Percentiles rank a stretch among this genome's conserved stretches.
Evolutionary conservation across 2,797 vertebrate genomes (phyloP).

Genomic region (Sylvilagus floridanus): DNA sequence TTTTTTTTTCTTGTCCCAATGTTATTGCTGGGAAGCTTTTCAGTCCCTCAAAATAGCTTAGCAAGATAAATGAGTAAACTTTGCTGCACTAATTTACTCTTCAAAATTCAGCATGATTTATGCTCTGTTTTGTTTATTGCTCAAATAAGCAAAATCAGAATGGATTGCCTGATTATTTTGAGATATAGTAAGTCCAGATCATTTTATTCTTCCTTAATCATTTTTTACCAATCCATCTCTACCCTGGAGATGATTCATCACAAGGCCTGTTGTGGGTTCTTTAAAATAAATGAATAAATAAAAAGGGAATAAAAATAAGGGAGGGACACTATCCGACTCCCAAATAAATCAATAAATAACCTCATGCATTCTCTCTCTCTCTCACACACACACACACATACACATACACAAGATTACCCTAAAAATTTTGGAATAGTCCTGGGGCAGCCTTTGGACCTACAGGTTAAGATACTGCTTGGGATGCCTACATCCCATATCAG

Average conservation of each 20-base stretch:
- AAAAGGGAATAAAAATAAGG: neutral
- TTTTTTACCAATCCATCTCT: constrained; percentile 35
- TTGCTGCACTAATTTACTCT: constrained; percentile 30
- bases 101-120: constrained; percentile 67
- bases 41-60: neutral
- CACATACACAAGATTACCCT: neutral
- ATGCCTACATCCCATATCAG: too few relatives aligned
- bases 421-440: neutral
- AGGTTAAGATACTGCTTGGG: too few relatives aligned
- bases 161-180: constrained; percentile 39
- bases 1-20: neutral
- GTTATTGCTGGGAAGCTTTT: neutral
- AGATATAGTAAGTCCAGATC: constrained; percentile 39
- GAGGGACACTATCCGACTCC: neutral
- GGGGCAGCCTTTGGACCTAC: too few relatives aligned
- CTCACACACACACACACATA: neutral
- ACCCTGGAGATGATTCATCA: constrained; percentile 38
- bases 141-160: constrained; percentile 69
- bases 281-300: constrained; percentile 48
- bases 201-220: constrained; percentile 63
- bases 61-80: constrained; percentile 65
- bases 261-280: neutral
- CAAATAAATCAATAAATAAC: neutral
- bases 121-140: constrained; percentile 65
- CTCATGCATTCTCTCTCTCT: neutral